Evolutionary conservation across 2,888 invertebrate species (phyloP), one percentile per base, ranked within the genome.

Genomic region (Aradus depressus): DNA sequence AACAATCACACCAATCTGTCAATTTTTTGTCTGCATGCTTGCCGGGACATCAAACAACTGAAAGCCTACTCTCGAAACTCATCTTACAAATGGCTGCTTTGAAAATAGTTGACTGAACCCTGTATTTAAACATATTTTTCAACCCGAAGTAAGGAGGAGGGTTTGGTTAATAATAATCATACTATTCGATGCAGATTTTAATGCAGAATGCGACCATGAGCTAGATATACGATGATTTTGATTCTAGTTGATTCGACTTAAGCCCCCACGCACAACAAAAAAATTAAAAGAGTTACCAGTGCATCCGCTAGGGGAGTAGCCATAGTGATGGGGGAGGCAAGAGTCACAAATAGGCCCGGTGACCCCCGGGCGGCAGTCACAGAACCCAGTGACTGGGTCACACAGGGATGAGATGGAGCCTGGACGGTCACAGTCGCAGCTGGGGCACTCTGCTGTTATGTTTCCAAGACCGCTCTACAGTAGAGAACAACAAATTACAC

Each of bases 351-450:
- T 66, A 68, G 68, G 79, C 72, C 90, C 90, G 16, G 84, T 81
- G 12, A 93, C 81, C 38, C 92, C 92, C 3, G 81, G 80, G 62
- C 83, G 79, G 67, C 96, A 96, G 61, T 79, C 76, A 66, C 97
- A 97, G 66, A 91, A 77, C 6, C 93, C 93, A n/a, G 76, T 77
- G 38, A 70, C 68, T 0, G 79, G 68, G 67, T 88, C 81, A 70
- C 96, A 96, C 21, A 74, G 65, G n/a, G 69, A 68, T 50, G 74
- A 75, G 28, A 69, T 64, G 0, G 92, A 77, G 19, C 87, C 90
- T 52, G 73, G 66, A 0, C 67, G 59, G 58, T 83, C 78, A 66
- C 96, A 96, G 50, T 77, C 75, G 67, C 95, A 96, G 28, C 78
- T 70, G 1, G 77, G 75, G 65, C 95, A 96, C 23, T 85, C 83